These are phyloP conservation scores for Microdon myrmicae DNA, from an alignment of 2,888 invertebrate genomes.

Conservation along the genomic window DNA sequence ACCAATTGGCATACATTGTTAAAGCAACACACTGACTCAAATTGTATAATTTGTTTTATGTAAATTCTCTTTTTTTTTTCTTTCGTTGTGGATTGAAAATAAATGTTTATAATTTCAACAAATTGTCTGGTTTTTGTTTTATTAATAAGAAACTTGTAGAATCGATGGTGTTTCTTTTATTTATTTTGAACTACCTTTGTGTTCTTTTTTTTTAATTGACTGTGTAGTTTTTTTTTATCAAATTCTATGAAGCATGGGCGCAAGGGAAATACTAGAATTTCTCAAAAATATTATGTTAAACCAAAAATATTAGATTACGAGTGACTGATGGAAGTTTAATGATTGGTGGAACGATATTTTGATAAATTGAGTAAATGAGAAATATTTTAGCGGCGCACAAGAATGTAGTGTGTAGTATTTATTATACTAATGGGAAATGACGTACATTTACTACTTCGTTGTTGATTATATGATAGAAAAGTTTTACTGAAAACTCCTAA, in stretches of 20 bases:
- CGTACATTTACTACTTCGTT: background rate
- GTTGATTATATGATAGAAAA: too few species aligned
- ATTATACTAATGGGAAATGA: slow-evolving; percentile 3
- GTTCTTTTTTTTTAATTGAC: background rate
- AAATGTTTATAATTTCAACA: background rate
- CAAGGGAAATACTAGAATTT: slow-evolving; percentile 32
- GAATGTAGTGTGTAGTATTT: slow-evolving; percentile 11
- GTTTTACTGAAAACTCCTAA: too few species aligned
- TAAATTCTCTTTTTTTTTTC: background rate
- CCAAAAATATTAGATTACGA: slow-evolving; percentile 4
- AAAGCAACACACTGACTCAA: too few species aligned
- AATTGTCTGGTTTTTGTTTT: slow-evolving; percentile 2
- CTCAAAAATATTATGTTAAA: slow-evolving; percentile 9
- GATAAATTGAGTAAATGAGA: slow-evolving; percentile 4
- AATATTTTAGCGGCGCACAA: slow-evolving; percentile 34
- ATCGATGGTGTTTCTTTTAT: slow-evolving; percentile 8
- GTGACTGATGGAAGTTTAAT: slow-evolving; percentile 25
- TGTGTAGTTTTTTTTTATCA: slow-evolving; percentile 8
- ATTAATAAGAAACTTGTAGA: slow-evolving; percentile 6
- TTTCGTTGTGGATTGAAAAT: slow-evolving; percentile 1
- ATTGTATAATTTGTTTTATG: background rate
- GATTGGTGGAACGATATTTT: slow-evolving; percentile 16
- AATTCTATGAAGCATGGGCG: slow-evolving; percentile 21
- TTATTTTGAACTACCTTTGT: slow-evolving; percentile 1
- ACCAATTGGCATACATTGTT: too few species aligned